Percentiles rank a stretch among this genome's conserved stretches.
Evolutionary conservation across 2,113 vertebrate species (phyloP).

Genomic region (Eulemur rufifrons): DNA sequence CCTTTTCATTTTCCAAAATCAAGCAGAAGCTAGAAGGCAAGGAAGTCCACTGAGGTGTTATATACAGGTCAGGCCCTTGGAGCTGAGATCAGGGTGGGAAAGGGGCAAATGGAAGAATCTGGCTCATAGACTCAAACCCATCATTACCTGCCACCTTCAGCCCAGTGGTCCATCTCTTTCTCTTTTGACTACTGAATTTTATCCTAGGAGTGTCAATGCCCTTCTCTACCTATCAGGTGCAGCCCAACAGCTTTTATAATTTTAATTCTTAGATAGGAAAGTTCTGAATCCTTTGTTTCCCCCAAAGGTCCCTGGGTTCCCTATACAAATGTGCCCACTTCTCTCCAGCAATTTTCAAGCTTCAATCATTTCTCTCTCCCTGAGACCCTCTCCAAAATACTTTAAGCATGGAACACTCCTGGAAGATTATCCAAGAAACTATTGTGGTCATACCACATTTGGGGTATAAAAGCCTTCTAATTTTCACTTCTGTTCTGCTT

Average conservation of each 20-base stretch:
- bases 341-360: background rate
- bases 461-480: background rate
- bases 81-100: background rate
- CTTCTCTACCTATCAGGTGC: background rate
- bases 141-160: background rate
- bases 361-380: background rate
- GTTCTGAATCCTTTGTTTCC: background rate
- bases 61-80: background rate
- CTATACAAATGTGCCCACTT: background rate
- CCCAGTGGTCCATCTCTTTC: background rate
- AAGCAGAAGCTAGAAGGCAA: background rate
- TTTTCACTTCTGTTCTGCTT: background rate
- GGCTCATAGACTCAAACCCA: background rate
- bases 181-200: background rate
- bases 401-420: background rate
- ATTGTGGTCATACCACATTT: background rate
- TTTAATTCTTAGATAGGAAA: background rate
- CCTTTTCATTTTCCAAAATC: background rate
- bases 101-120: background rate
- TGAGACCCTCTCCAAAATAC: background rate
- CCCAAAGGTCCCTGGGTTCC: background rate
- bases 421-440: background rate
- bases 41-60: background rate
- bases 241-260: background rate
- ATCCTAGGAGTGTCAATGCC: background rate